Evolutionary conservation across 2,888 invertebrate genomes (phyloP).

Genomic region (Clanis bilineata): DNA sequence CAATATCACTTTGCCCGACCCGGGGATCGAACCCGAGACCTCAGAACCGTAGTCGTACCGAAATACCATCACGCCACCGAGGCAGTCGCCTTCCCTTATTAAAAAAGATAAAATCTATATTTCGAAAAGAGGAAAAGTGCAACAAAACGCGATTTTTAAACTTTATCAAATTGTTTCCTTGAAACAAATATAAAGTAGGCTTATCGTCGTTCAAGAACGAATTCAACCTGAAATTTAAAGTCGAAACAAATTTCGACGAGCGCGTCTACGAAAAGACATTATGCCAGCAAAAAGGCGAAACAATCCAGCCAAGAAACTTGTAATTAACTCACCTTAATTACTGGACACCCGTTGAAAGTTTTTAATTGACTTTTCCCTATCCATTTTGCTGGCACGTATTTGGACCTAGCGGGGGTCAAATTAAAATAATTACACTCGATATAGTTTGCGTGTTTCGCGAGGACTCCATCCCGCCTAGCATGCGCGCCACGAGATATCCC

Average conservation of each 20-base stretch:
- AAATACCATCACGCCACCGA: too few relatives aligned
- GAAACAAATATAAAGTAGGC: background rate
- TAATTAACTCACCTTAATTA: slow-evolving; percentile 59
- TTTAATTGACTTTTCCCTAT: slow-evolving; percentile 60
- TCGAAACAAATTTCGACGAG: slow-evolving; percentile 2
- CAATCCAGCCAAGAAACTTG: slow-evolving; percentile 40
- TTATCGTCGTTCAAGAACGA: background rate
- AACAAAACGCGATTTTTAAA: background rate
- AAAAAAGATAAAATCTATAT: too few relatives aligned
- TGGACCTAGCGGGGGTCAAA: background rate
- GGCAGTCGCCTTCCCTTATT: too few relatives aligned
- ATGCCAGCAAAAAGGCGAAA: slow-evolving; percentile 29
- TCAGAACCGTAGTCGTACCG: too few relatives aligned
- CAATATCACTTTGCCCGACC: too few relatives aligned
- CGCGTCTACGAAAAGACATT: slow-evolving; percentile 16
- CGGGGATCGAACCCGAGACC: too few relatives aligned
- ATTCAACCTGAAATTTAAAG: slow-evolving; percentile 9
- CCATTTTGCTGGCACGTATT: slow-evolving; percentile 14
- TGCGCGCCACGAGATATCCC: too few relatives aligned
- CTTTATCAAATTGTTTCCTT: background rate
- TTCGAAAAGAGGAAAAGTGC: too few relatives aligned
- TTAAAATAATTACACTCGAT: background rate
- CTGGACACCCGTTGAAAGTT: slow-evolving; percentile 51
- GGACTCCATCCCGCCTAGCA: too few relatives aligned
- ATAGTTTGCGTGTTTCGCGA: too few relatives aligned